phyloP scores from a whole-genome alignment of 1,140 invertebrate species.

The Wiebesia pumilae region DNA sequence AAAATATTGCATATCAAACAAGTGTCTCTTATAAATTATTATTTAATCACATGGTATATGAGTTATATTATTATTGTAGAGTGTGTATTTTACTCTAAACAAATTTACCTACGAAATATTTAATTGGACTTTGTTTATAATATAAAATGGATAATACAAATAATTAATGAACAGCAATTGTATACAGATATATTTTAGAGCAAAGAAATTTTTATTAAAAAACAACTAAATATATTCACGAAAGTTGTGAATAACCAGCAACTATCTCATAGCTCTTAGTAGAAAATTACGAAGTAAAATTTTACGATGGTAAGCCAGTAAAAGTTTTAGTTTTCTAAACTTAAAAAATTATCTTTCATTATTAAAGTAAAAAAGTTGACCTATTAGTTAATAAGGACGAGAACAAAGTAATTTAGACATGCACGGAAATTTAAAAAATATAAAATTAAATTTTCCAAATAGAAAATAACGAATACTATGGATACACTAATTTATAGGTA shows the following conservation, averaged over 20 bases:
- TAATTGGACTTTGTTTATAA: neutral
- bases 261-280: neutral
- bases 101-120: neutral
- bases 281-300: constrained; percentile 34
- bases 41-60: too few relatives aligned
- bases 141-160: neutral
- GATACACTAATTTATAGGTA: neutral
- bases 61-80: too few relatives aligned
- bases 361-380: neutral
- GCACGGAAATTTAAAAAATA: neutral
- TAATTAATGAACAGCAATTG: too few relatives aligned
- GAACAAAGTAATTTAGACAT: neutral
- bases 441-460: neutral
- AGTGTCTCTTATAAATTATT: too few relatives aligned
- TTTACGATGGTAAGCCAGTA: constrained; percentile 11
- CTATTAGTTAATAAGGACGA: neutral
- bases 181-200: too few relatives aligned
- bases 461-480: neutral
- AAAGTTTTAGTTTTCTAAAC: constrained; percentile 13
- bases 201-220: neutral
- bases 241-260: constrained; percentile 19
- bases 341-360: constrained; percentile 12
- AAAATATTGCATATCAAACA: too few relatives aligned
- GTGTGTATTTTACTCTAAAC: neutral
- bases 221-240: constrained; percentile 13